Evolutionary conservation across 1,140 invertebrate species (phyloP).

Genomic region (Wasmannia auropunctata): DNA sequence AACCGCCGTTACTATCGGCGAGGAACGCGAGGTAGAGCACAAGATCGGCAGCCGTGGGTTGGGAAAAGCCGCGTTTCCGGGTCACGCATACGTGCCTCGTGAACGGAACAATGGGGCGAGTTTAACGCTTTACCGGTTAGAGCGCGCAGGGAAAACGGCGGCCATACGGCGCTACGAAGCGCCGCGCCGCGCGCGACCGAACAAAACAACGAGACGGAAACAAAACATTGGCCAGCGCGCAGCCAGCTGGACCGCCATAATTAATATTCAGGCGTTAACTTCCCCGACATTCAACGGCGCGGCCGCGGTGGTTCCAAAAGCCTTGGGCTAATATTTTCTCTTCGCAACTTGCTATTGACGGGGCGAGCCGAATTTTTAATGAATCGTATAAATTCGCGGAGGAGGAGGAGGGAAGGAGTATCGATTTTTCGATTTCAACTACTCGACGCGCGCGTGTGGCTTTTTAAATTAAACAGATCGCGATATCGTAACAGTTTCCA

Average conservation of each 20-base stretch:
- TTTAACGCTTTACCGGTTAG: slow-evolving; percentile 55
- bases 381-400: slow-evolving; percentile 1
- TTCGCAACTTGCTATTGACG: slow-evolving; percentile 50
- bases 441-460: too few species aligned
- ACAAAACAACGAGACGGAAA: slow-evolving; percentile 73
- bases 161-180: slow-evolving; percentile 37
- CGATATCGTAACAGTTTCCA: neutral
- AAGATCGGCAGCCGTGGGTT: slow-evolving; percentile 37
- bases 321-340: slow-evolving; percentile 58
- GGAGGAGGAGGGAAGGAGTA: too few species aligned
- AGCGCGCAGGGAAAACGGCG: slow-evolving; percentile 38
- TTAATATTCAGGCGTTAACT: slow-evolving; percentile 80
- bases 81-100: slow-evolving; percentile 35
- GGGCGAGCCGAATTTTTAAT: slow-evolving; percentile 48
- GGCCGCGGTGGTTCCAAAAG: slow-evolving; percentile 33
- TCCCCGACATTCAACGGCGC: slow-evolving; percentile 41
- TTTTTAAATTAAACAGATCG: neutral
- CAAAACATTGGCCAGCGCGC: slow-evolving; percentile 72
- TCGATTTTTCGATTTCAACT: slow-evolving; percentile 7
- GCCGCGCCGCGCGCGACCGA: slow-evolving; percentile 32
- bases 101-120: slow-evolving; percentile 43
- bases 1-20: slow-evolving; percentile 28
- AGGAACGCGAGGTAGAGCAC: slow-evolving; percentile 18
- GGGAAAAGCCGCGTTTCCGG: slow-evolving; percentile 50
- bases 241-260: slow-evolving; percentile 74